Evolutionary conservation across 1,140 invertebrate species (phyloP).

Genomic region (Drosophila sproati): DNA sequence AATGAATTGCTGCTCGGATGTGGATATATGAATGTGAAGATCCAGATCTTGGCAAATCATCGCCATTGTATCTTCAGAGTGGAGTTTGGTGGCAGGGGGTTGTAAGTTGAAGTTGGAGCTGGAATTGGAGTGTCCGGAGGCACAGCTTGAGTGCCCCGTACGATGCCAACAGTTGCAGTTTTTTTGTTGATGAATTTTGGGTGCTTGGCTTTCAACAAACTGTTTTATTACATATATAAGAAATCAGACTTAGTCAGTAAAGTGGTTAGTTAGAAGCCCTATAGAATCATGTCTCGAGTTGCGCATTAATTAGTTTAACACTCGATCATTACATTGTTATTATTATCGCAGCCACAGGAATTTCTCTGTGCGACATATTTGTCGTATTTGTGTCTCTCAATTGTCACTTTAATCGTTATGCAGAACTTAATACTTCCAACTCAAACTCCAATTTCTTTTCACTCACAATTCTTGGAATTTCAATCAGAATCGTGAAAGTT

Average conservation of each 20-base stretch:
- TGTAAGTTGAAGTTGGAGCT: conserved; percentile 8
- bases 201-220: conserved; percentile 21
- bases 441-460: conserved; percentile 5
- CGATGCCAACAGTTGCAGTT: conserved; percentile 45
- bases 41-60: conserved; percentile 78
- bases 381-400: too few relatives aligned
- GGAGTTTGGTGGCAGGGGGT: not conserved
- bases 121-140: conserved; percentile 39
- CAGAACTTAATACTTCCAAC: conserved; percentile 59
- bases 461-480: conserved; percentile 57
- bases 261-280: conserved; percentile 52
- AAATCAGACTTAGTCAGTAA: too few relatives aligned
- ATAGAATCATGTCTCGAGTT: conserved; percentile 43
- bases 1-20: conserved; percentile 72
- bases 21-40: conserved; percentile 49
- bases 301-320: conserved; percentile 77
- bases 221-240: conserved; percentile 4
- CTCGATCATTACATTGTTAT: conserved; percentile 45
- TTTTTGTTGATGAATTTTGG: conserved; percentile 17
- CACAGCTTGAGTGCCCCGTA: conserved; percentile 36
- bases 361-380: conserved; percentile 23
- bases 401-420: not conserved
- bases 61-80: conserved; percentile 55
- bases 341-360: conserved; percentile 66
- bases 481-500: conserved; percentile 30